Conservation (phyloP, 2,888 invertebrate genomes). For the Folsomia candida region DNA sequence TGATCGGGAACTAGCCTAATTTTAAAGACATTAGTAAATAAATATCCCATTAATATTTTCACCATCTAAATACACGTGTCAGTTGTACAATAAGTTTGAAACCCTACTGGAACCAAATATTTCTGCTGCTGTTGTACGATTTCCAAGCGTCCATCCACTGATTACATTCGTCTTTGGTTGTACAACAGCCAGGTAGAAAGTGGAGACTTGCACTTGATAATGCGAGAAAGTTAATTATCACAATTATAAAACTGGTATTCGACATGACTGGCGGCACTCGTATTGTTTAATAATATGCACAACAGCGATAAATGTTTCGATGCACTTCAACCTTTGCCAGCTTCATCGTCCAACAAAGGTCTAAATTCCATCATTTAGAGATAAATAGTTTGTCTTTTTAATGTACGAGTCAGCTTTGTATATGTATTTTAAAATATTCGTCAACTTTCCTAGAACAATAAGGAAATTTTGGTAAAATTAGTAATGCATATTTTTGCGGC, state of each 20-base stretch:
- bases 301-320: neutral
- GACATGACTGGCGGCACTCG: neutral
- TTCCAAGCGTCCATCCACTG: neutral
- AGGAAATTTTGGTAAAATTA: neutral
- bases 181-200: neutral
- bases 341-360: neutral
- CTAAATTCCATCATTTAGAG: neutral
- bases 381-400: neutral
- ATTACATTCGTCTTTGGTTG: neutral
- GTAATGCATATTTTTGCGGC: neutral
- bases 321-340: neutral
- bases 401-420: neutral
- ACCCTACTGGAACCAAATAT: neutral
- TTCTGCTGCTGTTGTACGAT: neutral
- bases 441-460: constrained; percentile 1
- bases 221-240: too few species aligned
- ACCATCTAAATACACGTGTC: neutral
- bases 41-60: neutral
- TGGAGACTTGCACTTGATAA: too few species aligned
- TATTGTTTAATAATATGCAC: neutral
- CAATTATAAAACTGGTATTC: neutral
- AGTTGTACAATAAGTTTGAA: too few species aligned
- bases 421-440: neutral
- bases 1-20: neutral
- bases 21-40: neutral